Percentiles rank a stretch among this genome's conserved stretches.
Evolutionary conservation across 2,888 invertebrate species (phyloP).

Genomic region (Volucella inanis): DNA sequence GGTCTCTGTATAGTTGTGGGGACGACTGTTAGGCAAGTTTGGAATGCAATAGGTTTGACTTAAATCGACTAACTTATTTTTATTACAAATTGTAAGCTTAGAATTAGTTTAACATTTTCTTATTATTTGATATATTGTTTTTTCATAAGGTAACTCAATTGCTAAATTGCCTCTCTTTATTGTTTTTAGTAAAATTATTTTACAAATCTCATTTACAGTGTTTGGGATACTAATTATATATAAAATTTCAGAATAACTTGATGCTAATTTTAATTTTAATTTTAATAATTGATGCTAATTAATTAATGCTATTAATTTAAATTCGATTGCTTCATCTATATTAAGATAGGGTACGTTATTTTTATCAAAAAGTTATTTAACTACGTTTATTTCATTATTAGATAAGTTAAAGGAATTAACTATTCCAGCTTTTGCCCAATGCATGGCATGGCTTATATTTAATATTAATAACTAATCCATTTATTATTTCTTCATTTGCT

Average conservation of each 20-base stretch:
- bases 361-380: conserved; percentile 35
- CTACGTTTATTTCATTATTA: conserved; percentile 35
- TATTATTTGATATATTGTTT: conserved; percentile 33
- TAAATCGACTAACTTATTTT: conserved; percentile 26
- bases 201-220: conserved; percentile 37
- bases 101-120: conserved; percentile 43
- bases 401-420: conserved; percentile 44
- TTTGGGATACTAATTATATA: conserved; percentile 56
- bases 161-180: conserved; percentile 35
- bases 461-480: not conserved
- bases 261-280: too few species aligned
- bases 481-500: not conserved
- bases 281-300: too few species aligned
- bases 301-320: conserved; percentile 53
- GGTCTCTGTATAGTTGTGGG: not conserved
- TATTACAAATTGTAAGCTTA: conserved; percentile 48
- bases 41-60: conserved; percentile 18
- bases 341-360: conserved; percentile 55
- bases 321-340: conserved; percentile 64
- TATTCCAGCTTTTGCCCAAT: conserved; percentile 50
- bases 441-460: conserved; percentile 48
- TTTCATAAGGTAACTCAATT: conserved; percentile 35
- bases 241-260: conserved; percentile 42
- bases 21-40: not conserved
- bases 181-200: conserved; percentile 43